Base-by-base conservation (phyloP, 2,113 vertebrate genomes). In the Setophaga coronata region DNA sequence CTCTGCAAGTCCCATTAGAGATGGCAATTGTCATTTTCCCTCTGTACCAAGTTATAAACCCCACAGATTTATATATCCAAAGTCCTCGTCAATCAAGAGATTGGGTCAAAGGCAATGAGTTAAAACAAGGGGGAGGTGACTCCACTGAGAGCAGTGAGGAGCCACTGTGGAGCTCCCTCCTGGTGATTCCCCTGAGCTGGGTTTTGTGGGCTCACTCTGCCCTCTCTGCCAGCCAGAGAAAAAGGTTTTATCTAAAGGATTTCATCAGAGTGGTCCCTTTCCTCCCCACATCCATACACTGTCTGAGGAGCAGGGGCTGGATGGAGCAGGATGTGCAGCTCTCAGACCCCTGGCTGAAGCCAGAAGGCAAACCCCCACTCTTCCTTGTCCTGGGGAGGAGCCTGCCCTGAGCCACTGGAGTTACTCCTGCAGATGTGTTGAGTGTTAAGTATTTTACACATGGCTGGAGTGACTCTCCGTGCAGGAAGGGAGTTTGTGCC, bases 381-480 rank as follows among this genome's bases (percentile, higher is more conserved):
- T 5, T 9, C 42, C 57, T 16, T 0, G 1, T 13, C 51, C 4
- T 3, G 14, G 23, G 45, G n/a, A 81, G 43, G 17, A 90, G 25
- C 51, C 23, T 31, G 13, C 56, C 2, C 26, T 3, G 40, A 42
- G 34, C 2, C 24, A 0, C 40, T n/a, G 12, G 18, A 40, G 34
- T 38, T 33, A 6, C 3, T 45, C 70, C 40, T 50, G 29, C 57
- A 65, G 58, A 6, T 24, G 57, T 20, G 23, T 1, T 14, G 38
- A 6, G 26, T 36, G 1, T 1, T 43, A 38, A 38, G n/a, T 4
- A 2, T 42, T 57, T 48, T 11, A 48, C 28, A 8, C 18, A 1
- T 0, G 1, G 29, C 57, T 51, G 15, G 76, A 31, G 34, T 25
- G 47, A 18, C 0, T 43, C 38, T 42, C 56, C 0, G 0, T 36